A percentile compares a stretch with the other conserved stretches of the same genome.
Evolutionary conservation across 2,113 vertebrate species (phyloP).

Genomic region (Australoheros scitulus): DNA sequence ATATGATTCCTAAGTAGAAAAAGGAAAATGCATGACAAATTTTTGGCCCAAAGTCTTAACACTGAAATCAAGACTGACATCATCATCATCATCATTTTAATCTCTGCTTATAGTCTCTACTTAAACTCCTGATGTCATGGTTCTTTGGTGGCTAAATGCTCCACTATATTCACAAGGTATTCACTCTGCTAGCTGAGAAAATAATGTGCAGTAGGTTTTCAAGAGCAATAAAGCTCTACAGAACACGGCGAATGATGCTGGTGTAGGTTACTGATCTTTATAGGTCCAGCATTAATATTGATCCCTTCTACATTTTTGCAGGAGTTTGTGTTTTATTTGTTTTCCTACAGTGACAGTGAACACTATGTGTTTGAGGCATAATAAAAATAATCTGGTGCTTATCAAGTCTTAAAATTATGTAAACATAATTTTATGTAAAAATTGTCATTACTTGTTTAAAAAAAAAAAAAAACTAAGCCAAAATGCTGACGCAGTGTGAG

Average conservation of each 20-base stretch:
- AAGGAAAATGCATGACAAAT: background rate
- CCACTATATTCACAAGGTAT: background rate
- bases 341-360: background rate
- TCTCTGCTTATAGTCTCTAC: background rate
- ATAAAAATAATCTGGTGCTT: background rate
- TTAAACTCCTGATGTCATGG: background rate
- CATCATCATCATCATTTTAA: background rate
- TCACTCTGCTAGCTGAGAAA: background rate
- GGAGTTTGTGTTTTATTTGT: background rate
- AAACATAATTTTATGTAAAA: no score
- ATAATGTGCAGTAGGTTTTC: background rate
- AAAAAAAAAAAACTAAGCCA: background rate
- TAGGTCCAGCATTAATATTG: background rate
- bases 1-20: conserved; percentile 84
- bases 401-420: background rate
- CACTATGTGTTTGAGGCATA: background rate
- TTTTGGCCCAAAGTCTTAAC: background rate
- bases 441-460: background rate
- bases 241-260: background rate
- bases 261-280: background rate
- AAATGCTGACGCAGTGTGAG: background rate
- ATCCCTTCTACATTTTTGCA: background rate
- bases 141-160: background rate
- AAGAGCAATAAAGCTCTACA: background rate
- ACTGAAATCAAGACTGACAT: background rate